A percentile compares a stretch with the other conserved stretches of the same genome.
phyloP scores from a whole-genome alignment of 2,888 invertebrate genomes.

The Troides oblongomaculatus region DNA sequence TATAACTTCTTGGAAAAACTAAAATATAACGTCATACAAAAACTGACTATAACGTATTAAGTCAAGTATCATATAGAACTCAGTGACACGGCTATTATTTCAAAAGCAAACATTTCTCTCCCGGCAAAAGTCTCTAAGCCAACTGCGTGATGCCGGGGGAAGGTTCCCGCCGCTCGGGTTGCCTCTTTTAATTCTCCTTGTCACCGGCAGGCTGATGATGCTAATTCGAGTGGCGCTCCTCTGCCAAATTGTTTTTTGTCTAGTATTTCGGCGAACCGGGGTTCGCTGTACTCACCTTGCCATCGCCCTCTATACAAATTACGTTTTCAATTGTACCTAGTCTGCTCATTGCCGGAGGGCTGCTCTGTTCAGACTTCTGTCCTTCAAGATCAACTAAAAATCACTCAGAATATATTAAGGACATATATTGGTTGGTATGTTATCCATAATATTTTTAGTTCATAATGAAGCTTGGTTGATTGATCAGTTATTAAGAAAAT shows the following conservation, averaged over 20 bases:
- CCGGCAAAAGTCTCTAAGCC: not conserved
- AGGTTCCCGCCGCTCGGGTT: constrained; percentile 20
- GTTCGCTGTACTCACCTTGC: constrained; percentile 60
- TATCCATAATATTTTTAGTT: no score
- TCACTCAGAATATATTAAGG: no score
- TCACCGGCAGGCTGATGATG: constrained; percentile 42
- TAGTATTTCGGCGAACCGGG: constrained; percentile 58
- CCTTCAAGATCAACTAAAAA: no score
- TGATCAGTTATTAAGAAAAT: no score
- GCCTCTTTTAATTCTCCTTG: constrained; percentile 27
- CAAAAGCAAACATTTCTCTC: not conserved
- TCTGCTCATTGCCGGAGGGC: constrained; percentile 41
- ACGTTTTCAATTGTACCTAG: constrained; percentile 39
- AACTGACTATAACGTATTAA: no score
- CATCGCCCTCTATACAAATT: constrained; percentile 53
- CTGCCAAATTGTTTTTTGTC: constrained; percentile 66
- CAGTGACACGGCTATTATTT: no score
- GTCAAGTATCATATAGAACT: no score
- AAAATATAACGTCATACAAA: no score
- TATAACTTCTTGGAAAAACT: no score
- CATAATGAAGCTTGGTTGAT: no score
- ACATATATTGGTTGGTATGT: no score
- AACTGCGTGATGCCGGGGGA: constrained; percentile 26
- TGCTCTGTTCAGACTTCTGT: constrained; percentile 7
- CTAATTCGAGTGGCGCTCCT: constrained; percentile 59